Base-by-base conservation (phyloP, 92 coral and sea anemone species). In the Heteractis magnifica region DNA sequence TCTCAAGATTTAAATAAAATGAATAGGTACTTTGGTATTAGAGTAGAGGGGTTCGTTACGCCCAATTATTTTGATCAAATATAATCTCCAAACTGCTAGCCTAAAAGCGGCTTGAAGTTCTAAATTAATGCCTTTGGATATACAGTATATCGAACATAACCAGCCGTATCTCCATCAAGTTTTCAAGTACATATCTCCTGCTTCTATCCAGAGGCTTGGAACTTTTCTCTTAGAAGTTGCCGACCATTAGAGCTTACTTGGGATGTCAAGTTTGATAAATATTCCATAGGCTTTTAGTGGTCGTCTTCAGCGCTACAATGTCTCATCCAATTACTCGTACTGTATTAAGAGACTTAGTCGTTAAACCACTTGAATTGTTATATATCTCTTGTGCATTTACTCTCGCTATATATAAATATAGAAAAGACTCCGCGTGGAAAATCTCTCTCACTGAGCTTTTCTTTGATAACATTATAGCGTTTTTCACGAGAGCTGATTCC, bases 221-320 rank as follows among this genome's bases (percentile, higher is more conserved):
- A 68, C 14, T 68, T 68, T 52, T 56, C 52, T 74, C 77, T 78
- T 78, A 58, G 71, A 78, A 59, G 7, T 59, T 44, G 49, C 82
- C 71, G 71, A 62, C 82, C 51, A 41, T 56, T 78, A 56, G 65
- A 26, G 82, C 49, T 78, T 6, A 34, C 18, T 51, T 18, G 51
- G 82, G 8, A 48, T 65, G 82, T 78, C 82, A 78, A 78, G 65
- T 78, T 78, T 78, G 82, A 78, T 78, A 56, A 56, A 78, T 78
- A 56, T 78, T 26, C 82, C 64, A 77, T 77, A 77, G 52, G 51
- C 70, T 23, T n/a, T 53, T 53, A 53, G 58, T 53, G 13, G 9
- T 12, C 13, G 58, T 53, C 10, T 53, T 8, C 58, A 53, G 13
- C 58, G 58, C 14, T 68, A 68, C 73, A 68, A 68, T 26, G 73